A percentile compares a stretch with the other conserved stretches of the same genome.
phyloP scores from a whole-genome alignment of 2,113 vertebrate genomes.

The Aleadryas rufinucha region DNA sequence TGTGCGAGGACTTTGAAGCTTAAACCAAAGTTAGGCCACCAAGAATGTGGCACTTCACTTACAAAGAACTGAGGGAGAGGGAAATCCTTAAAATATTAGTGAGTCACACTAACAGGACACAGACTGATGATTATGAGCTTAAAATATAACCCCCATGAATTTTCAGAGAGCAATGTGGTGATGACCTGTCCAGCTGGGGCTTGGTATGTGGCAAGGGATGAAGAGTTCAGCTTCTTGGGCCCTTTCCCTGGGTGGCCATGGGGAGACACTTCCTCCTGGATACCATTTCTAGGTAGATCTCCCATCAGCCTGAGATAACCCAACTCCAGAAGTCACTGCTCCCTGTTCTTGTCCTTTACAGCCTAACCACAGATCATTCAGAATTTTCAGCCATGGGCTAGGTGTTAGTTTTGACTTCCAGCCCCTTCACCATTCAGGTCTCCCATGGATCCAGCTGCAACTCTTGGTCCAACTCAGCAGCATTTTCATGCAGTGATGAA shows the following conservation, averaged over 20 bases:
- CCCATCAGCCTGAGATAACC: background rate
- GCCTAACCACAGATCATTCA: background rate
- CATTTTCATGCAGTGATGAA: background rate
- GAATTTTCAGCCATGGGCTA: background rate
- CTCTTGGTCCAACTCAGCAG: background rate
- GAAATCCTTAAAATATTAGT: background rate
- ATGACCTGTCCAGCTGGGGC: background rate
- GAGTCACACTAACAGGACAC: background rate
- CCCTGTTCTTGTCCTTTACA: background rate
- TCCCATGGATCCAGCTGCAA: background rate
- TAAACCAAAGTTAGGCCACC: background rate
- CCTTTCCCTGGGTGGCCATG: background rate
- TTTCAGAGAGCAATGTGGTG: background rate
- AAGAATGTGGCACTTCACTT: background rate
- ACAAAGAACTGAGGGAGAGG: fast-evolving
- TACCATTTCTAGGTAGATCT: background rate
- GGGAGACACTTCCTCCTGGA: background rate
- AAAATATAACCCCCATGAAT: background rate
- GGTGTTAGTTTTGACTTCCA: background rate
- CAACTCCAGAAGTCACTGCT: background rate
- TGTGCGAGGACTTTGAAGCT: background rate
- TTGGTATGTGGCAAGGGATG: background rate
- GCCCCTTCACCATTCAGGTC: background rate
- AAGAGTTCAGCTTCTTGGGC: background rate
- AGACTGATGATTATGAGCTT: background rate